Evolutionary conservation across 53 echinoderm and acorn worm genomes (phyloP), one percentile per base, ranked within the genome.

Genomic region (Astropecten irregularis): DNA sequence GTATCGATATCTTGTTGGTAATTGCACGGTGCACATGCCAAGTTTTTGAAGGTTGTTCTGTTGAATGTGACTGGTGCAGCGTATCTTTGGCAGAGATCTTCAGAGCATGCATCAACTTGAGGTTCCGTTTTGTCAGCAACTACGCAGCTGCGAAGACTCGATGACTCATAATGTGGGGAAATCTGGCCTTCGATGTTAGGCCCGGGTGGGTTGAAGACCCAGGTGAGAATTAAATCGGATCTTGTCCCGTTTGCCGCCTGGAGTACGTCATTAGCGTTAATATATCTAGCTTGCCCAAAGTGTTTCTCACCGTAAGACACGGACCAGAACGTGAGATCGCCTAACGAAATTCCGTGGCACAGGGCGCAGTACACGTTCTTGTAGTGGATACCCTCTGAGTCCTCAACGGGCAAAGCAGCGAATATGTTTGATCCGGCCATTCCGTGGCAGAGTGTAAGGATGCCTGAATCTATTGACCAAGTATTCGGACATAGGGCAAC

Each of bases 361-460:
- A 77, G 4, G 0, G 77, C 77, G 47, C 77, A 77, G 61, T 42
- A 77, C 0, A 77, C 21, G 46, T 77, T 77, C 62, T 56, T 60
- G 21, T 77, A 77, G 9, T 77, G 63, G 30, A 13, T n/a, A 16
- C 21, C 11, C 11, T 61, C 6, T 2, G 62, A 16, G 8, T 22
- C 63, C 26, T 2, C 30, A 19, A 77, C 77, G 3, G 77, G 77
- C 21, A 77, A n/a, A 2, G 29, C 28, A 28, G 20, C 11, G 0
- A 62, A 9, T 68, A 23, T 28, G 47, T 29, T 30, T 4, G 40
- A 54, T 71, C 51, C 52, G 9, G 29, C 21, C 21, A 27, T n/a
- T 0, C 32, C 46, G 2, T 60, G 32, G 62, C 77, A 77, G 23
- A 61, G 32, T 0, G 29, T 19, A 42, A 18, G 63, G 29, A 77